Conservation (phyloP, 2,888 invertebrate species). For the Neria commutata region DNA sequence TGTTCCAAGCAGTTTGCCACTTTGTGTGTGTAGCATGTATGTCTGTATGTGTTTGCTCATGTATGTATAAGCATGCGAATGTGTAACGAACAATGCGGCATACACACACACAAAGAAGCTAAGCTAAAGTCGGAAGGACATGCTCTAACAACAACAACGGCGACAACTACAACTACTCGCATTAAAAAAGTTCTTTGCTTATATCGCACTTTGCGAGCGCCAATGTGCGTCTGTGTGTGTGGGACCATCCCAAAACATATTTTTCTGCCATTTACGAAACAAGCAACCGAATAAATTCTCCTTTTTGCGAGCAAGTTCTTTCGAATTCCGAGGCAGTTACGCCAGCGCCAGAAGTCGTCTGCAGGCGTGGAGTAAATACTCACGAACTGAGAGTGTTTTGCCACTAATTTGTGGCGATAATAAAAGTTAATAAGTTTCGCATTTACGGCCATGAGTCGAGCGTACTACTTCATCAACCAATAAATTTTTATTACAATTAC, state of each 20-base stretch:
- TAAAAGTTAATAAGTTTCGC: conserved; percentile 55
- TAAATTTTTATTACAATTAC: too few species aligned
- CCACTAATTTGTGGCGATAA: conserved; percentile 59
- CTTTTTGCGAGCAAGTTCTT: too few species aligned
- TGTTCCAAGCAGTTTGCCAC: conserved; percentile 27
- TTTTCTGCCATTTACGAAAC: too few species aligned
- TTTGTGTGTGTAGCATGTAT: conserved; percentile 17
- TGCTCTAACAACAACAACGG: conserved; percentile 20
- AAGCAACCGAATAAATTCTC: too few species aligned
- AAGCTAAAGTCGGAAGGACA: conserved; percentile 43
- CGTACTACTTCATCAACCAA: too few species aligned
- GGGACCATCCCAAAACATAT: too few species aligned
- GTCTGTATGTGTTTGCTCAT: not conserved
- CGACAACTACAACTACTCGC: not conserved
- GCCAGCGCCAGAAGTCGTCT: too few species aligned
- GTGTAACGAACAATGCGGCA: conserved; percentile 36
- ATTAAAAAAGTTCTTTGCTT: not conserved
- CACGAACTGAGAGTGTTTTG: too few species aligned
- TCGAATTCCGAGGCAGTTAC: too few species aligned
- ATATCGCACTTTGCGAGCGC: too few species aligned
- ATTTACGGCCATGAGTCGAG: too few species aligned
- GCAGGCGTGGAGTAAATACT: conserved; percentile 15
- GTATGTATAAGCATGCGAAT: conserved; percentile 25
- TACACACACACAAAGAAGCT: conserved; percentile 35
- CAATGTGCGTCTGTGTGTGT: too few species aligned